These are phyloP conservation scores for Bradysia coprophila DNA, from an alignment of 1,140 invertebrate genomes.

Conservation along the genomic window DNA sequence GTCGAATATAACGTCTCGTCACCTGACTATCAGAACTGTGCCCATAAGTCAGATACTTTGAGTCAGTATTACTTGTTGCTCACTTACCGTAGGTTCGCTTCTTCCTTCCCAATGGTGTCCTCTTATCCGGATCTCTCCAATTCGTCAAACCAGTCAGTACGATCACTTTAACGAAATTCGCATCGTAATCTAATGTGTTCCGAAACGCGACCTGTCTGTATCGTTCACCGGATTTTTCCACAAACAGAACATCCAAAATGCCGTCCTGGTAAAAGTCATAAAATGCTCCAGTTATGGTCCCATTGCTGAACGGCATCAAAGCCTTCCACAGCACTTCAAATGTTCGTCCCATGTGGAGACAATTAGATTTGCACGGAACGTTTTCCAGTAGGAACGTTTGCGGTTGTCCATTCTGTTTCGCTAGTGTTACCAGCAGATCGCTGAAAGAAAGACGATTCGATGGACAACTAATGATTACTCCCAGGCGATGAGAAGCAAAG, in stretches of 20 bases:
- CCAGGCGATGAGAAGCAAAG: too few species aligned
- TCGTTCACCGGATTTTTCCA: constrained; percentile 33
- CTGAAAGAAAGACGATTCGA: too few species aligned
- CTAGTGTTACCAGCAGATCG: constrained; percentile 70
- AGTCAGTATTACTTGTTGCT: not conserved
- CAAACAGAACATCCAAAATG: constrained; percentile 63
- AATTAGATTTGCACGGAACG: constrained; percentile 29
- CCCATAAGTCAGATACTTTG: too few species aligned
- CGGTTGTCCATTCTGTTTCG: constrained; percentile 28
- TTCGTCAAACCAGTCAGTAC: constrained; percentile 72
- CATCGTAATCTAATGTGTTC: constrained; percentile 81
- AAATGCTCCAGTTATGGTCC: constrained; percentile 68
- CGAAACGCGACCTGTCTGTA: constrained; percentile 47
- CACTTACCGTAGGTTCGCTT: constrained; percentile 55
- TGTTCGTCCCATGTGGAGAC: constrained; percentile 30
- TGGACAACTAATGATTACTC: too few species aligned
- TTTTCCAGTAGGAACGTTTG: constrained; percentile 64
- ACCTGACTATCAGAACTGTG: too few species aligned
- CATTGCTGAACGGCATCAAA: constrained; percentile 43
- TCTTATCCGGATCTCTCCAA: constrained; percentile 41
- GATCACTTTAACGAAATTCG: constrained; percentile 91
- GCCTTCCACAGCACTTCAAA: constrained; percentile 58
- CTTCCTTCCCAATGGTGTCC: constrained; percentile 50
- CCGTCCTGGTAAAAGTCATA: constrained; percentile 81
- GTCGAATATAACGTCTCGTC: too few species aligned